phyloP scores from a whole-genome alignment of 2,888 invertebrate species.

The Slavum lentiscoides region DNA sequence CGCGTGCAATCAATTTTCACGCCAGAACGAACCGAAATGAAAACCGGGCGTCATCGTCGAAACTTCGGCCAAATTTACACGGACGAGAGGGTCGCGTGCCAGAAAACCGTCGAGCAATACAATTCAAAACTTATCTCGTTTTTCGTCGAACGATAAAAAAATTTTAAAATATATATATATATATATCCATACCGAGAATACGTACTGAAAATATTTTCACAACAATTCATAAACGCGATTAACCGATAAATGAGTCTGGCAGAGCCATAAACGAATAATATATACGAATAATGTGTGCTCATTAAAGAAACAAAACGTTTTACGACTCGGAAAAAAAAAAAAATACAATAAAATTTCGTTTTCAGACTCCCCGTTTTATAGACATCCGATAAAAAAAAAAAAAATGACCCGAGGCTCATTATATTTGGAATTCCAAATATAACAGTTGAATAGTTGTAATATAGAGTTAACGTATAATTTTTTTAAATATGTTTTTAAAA shows the following conservation, averaged over 20 bases:
- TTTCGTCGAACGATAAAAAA: background rate
- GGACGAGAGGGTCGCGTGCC: background rate
- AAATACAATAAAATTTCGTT: too few relatives aligned
- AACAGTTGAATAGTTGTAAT: too few relatives aligned
- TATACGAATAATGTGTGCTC: background rate
- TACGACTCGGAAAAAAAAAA: background rate
- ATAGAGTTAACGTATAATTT: too few relatives aligned
- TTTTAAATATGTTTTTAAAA: too few relatives aligned
- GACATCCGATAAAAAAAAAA: too few relatives aligned
- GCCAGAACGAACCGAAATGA: background rate
- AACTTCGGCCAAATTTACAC: background rate
- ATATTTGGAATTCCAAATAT: too few relatives aligned
- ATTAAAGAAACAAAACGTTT: slow-evolving; percentile 36
- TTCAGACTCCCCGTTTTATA: too few relatives aligned
- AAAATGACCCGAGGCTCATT: too few relatives aligned
- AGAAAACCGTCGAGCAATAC: background rate
- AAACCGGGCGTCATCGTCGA: background rate
- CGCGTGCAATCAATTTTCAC: background rate
- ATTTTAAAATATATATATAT: background rate
- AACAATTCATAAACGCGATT: background rate
- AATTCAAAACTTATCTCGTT: slow-evolving; percentile 21
- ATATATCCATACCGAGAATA: background rate
- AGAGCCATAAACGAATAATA: background rate
- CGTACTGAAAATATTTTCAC: too few relatives aligned
- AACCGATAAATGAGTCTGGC: background rate